Percentiles rank a stretch among this genome's conserved stretches.
These are phyloP conservation scores for Graptemys geographica DNA, from an alignment of 2,797 vertebrate genomes.

Conservation along the genomic window DNA sequence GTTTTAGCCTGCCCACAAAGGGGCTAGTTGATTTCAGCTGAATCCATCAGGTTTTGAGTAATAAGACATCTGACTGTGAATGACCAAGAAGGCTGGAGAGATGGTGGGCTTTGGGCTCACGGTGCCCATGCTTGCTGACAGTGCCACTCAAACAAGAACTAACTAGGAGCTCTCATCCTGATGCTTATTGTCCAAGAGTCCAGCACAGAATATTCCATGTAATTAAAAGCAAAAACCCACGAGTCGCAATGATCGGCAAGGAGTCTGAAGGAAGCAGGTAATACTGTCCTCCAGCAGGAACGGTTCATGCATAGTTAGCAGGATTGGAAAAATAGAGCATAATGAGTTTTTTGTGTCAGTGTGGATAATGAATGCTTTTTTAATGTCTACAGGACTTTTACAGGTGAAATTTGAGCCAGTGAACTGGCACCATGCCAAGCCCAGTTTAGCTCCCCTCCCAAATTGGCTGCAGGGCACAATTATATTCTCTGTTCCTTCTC, in stretches of 20 bases:
- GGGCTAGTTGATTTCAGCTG: accelerated
- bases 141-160: neutral
- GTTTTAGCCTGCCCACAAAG: neutral
- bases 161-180: neutral
- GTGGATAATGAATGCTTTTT: conserved; percentile 70
- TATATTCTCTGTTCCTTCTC: conserved; percentile 57
- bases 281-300: conserved; percentile 47
- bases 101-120: neutral
- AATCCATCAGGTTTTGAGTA: accelerated
- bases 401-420: conserved; percentile 66
- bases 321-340: conserved; percentile 55
- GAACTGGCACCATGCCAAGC: conserved; percentile 41
- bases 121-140: neutral
- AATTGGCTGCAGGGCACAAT: conserved; percentile 61
- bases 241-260: neutral
- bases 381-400: conserved; percentile 66
- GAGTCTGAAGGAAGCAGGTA: conserved; percentile 42
- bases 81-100: neutral
- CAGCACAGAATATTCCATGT: neutral
- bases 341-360: conserved; percentile 69
- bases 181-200: neutral
- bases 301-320: conserved; percentile 53
- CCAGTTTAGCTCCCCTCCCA: conserved; percentile 4
- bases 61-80: neutral
- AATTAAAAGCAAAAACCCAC: neutral